These are phyloP conservation scores for Coenonympha glycerion DNA, from an alignment of 2,888 invertebrate genomes.

Conservation along the genomic window DNA sequence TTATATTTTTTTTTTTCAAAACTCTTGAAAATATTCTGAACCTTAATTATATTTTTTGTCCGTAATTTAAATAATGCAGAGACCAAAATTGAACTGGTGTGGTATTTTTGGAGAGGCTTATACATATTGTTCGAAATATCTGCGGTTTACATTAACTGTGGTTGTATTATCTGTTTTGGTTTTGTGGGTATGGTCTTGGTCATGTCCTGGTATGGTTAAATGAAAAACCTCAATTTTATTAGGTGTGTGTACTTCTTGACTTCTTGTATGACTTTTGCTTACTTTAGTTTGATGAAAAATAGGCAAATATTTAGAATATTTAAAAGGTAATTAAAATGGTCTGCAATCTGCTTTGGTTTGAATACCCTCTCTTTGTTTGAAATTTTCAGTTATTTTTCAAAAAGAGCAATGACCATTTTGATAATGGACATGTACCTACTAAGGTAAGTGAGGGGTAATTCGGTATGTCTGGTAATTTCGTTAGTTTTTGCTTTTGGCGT, in stretches of 20 bases:
- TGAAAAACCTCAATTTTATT: constrained; percentile 53
- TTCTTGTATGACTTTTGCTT: no score
- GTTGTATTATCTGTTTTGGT: constrained; percentile 44
- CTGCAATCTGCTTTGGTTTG: not conserved
- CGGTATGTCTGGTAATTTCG: no score
- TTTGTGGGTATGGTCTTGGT: constrained; percentile 41
- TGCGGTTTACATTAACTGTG: constrained; percentile 46
- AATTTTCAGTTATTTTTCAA: constrained; percentile 51
- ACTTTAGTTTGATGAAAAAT: no score
- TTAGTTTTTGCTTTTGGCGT: no score
- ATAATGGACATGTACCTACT: constrained; percentile 5
- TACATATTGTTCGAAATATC: constrained; percentile 51
- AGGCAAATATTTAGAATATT: no score
- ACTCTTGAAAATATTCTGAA: no score
- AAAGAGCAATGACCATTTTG: constrained; percentile 38
- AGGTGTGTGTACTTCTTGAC: constrained; percentile 47
- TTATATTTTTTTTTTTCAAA: no score
- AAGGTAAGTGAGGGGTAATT: no score
- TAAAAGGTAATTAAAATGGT: no score
- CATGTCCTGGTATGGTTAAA: no score
- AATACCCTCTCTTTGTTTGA: no score
- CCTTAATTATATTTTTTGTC: not conserved
- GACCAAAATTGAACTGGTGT: constrained; percentile 36
- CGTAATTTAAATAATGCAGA: constrained; percentile 33
- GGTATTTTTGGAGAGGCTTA: constrained; percentile 51